Conservation (phyloP, 2,888 invertebrate species). For the Aleiodes testaceus region DNA sequence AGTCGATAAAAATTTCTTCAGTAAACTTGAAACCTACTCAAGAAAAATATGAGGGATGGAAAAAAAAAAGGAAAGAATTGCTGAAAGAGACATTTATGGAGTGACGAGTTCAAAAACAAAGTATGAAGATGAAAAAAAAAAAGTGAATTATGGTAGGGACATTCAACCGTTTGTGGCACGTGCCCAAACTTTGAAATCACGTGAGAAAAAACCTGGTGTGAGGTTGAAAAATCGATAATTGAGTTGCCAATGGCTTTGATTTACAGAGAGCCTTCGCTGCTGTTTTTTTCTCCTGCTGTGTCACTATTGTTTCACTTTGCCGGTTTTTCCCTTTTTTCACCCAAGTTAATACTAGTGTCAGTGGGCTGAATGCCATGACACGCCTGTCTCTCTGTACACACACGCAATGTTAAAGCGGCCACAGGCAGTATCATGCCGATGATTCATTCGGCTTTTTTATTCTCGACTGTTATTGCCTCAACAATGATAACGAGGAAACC, state of each 20-base stretch:
- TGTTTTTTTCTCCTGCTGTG: not conserved
- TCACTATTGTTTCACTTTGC: not conserved
- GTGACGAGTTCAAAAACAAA: conserved; percentile 22
- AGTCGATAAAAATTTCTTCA: conserved; percentile 31
- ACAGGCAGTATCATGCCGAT: conserved; percentile 40
- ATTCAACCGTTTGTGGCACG: conserved; percentile 14
- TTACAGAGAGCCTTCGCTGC: not conserved
- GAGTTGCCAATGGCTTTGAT: conserved; percentile 7
- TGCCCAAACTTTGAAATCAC: conserved; percentile 12
- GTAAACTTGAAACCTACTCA: conserved; percentile 14
- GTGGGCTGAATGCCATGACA: conserved; percentile 41
- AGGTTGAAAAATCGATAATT: conserved; percentile 48
- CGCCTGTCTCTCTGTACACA: conserved; percentile 40
- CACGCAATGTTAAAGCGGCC: conserved; percentile 10
- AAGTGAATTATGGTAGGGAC: conserved; percentile 4
- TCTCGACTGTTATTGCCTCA: conserved; percentile 54
- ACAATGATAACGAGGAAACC: conserved; percentile 45
- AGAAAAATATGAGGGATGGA: conserved; percentile 16
- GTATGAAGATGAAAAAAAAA: conserved; percentile 2
- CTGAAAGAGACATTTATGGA: conserved; percentile 14
- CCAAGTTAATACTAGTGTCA: not conserved
- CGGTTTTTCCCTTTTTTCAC: not conserved
- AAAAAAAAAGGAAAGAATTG: conserved; percentile 12
- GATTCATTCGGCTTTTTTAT: conserved; percentile 58
- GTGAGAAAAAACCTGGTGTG: conserved; percentile 25